Evolutionary conservation across 2,888 invertebrate species (phyloP), one percentile per base, ranked within the genome.

Genomic region (Platycnemis pennipes): DNA sequence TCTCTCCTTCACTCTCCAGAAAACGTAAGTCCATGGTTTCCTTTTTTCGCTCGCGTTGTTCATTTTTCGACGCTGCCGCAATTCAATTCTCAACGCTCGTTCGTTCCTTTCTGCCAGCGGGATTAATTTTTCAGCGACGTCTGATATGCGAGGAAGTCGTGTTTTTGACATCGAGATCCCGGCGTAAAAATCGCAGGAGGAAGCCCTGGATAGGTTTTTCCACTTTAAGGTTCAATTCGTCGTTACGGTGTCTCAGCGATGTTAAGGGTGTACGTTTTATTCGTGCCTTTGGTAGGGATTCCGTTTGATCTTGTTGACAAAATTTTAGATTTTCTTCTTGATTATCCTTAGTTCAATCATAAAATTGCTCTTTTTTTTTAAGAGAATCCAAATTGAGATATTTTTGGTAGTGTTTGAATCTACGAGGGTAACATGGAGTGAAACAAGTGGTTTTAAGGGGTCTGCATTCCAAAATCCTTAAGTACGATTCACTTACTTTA

Each of bases 21-120:
- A 91, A 91, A 91, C 91, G 91, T 91, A 63, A 91, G 91, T 91
- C 4, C n/a, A 11, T 63, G 5, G 63, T n/a, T 63, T 31, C 13
- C 13, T 11, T 11, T 77, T 37, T 37, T 49, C 49, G 31, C 2
- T 77, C 26, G 11, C 1, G 22, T 13, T 37, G 13, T 77, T 0
- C 13, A 0, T 37, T 77, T 77, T 77, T 11, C 11, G 2, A 2
- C 37, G n/a, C 13, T 31, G 37, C 13, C 77, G 77, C 37, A 37
- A 77, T 77, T 11, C 31, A 77, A 77, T 77, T 37, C 37, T 37
- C 8, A n/a, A 31, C 31, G 37, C 77, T 77, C 77, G 26, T 37
- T 37, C 37, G 31, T 77, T 77, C 77, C 37, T 2, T 37, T 77
- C 37, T 11, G 8, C 77, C 37, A 31, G 31, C 22, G 26, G 31